phyloP scores from a whole-genome alignment of 2,888 invertebrate genomes.

The Ptychoptera albimana region DNA sequence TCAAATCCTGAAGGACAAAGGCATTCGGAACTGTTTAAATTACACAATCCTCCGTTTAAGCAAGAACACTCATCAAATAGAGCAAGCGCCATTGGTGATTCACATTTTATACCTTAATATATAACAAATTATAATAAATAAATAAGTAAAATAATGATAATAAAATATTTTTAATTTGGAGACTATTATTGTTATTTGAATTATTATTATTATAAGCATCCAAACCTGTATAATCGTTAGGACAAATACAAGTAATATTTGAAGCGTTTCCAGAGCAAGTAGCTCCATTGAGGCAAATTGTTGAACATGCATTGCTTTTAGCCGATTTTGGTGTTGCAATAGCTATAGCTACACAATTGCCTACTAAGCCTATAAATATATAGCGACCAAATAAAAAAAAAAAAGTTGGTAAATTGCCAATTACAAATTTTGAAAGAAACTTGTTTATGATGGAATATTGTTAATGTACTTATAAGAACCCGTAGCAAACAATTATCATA shows the following conservation, averaged over 20 bases:
- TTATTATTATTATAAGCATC: conserved; percentile 5
- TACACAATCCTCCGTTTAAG: conserved; percentile 28
- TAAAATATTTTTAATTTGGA: no score
- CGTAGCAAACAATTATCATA: no score
- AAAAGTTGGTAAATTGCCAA: no score
- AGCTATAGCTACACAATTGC: conserved; percentile 25
- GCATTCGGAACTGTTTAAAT: conserved; percentile 25
- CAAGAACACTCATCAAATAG: conserved; percentile 23
- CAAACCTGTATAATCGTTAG: conserved; percentile 48
- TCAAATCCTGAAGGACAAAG: conserved; percentile 26
- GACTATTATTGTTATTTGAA: neutral
- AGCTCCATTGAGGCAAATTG: conserved; percentile 52
- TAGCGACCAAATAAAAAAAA: conserved; percentile 1
- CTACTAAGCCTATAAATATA: conserved; percentile 24
- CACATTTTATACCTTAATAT: conserved; percentile 26
- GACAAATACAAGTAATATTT: conserved; percentile 57
- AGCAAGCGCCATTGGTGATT: conserved; percentile 17
- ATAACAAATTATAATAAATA: conserved; percentile 3
- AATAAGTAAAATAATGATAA: no score
- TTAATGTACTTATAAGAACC: no score
- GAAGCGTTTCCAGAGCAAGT: conserved; percentile 48
- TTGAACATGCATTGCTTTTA: conserved; percentile 30
- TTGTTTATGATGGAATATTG: no score
- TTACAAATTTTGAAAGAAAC: neutral
- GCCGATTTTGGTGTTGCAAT: conserved; percentile 21